phyloP scores from a whole-genome alignment of 1,140 invertebrate genomes.

The Rhysida immarginata region DNA sequence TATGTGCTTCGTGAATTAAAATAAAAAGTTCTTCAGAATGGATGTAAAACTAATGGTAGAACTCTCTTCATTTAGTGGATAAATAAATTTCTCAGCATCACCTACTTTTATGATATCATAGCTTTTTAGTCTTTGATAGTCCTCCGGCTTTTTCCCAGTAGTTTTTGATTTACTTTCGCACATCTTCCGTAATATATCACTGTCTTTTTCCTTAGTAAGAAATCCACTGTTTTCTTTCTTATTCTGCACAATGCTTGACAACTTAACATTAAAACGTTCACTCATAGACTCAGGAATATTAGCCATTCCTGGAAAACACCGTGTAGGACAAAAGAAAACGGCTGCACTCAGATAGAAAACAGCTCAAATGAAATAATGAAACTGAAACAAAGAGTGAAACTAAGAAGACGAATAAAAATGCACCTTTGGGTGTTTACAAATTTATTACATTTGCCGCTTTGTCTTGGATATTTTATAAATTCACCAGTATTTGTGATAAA shows the following conservation, averaged over 20 bases:
- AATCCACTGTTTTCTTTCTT: background rate
- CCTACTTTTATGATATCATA: slow-evolving; percentile 9
- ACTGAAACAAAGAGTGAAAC: too few relatives aligned
- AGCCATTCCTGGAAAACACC: background rate
- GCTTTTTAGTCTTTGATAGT: slow-evolving; percentile 10
- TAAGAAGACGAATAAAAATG: too few relatives aligned
- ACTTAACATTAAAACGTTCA: background rate
- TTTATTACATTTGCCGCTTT: too few relatives aligned
- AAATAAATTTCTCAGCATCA: slow-evolving; percentile 10
- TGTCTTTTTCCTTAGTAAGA: background rate
- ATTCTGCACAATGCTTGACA: background rate
- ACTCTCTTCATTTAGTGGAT: background rate
- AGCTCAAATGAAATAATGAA: too few relatives aligned
- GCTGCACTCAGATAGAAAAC: too few relatives aligned
- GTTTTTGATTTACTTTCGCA: slow-evolving; percentile 10
- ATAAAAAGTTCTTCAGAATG: slow-evolving; percentile 11
- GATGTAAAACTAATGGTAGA: slow-evolving; percentile 4
- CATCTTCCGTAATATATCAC: background rate
- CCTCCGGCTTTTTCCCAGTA: slow-evolving; percentile 7
- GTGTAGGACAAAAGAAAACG: background rate
- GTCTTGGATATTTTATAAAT: too few relatives aligned
- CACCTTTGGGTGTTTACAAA: too few relatives aligned
- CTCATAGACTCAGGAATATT: background rate
- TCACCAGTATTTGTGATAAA: background rate
- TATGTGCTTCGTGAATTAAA: slow-evolving; percentile 7